Evolutionary conservation across 2,113 vertebrate species (phyloP), one percentile per base, ranked within the genome.

Genomic region (Arvicanthis niloticus): DNA sequence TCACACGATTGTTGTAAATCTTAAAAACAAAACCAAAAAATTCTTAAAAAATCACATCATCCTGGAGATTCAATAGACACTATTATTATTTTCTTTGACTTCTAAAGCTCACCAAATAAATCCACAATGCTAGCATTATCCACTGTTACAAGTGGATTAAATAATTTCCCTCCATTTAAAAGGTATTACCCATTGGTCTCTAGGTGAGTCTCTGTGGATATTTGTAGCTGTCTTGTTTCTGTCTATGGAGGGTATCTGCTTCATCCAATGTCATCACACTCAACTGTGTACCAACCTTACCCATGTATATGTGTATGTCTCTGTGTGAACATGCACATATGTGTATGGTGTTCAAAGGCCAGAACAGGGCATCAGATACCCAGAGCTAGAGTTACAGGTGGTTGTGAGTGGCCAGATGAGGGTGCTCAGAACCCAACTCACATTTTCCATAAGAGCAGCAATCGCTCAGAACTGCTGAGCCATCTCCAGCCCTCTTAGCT

Each of bases 151-250:
- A 42, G 19, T 13, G 15, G 80, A 45, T n/a, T 24, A 7, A 80
- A 73, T 67, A 73, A n/a, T 24, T 72, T 34, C 40, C 45, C 78
- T 86, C 62, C 51, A 8, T 16, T 16, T 9, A 9, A 90, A 87
- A 84, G 9, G 9, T 53, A 3, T 17, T 16, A 80, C 48, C 53
- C 22, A 3, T 3, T 84, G 17, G 42, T 56, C 34, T 29, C 48
- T 22, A 22, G 11, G n/a, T 4, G 10, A 15, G 2, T 21, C 16
- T 48, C 42, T 8, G 6, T 11, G 21, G 12, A 1, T 21, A 7
- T 42, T 60, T 11, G 24, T 31, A 21, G 19, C 45, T 81, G 15
- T 37, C 58, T 40, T 56, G 11, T 45, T 82, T 94, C 80, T 87
- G 68, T 53, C 51, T 8, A 53, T 34, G 5, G 10, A 26, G 7